These are phyloP conservation scores for Catonia carolina DNA, from an alignment of 2,888 invertebrate species.

Conservation along the genomic window DNA sequence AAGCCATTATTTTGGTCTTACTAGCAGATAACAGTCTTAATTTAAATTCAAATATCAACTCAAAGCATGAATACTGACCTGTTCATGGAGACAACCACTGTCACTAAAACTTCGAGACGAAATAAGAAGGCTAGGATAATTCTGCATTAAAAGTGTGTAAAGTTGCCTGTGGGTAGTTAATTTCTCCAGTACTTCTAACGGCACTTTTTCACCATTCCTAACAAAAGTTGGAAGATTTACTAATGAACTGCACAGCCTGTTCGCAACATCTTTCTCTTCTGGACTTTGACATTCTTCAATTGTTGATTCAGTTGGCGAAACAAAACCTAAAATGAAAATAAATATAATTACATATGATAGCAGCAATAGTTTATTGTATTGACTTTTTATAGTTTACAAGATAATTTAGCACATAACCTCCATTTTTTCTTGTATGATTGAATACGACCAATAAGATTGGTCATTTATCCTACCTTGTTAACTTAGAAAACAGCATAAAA, in stretches of 20 bases:
- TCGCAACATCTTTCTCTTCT: constrained; percentile 36
- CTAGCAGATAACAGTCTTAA: too few relatives aligned
- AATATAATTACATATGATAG: too few relatives aligned
- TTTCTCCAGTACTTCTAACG: constrained; percentile 54
- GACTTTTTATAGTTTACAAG: too few relatives aligned
- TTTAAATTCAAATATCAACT: too few relatives aligned
- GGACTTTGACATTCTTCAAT: constrained; percentile 38
- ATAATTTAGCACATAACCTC: too few relatives aligned
- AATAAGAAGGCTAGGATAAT: constrained; percentile 65
- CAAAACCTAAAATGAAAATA: background rate
- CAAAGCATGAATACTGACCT: constrained; percentile 28
- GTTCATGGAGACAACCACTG: constrained; percentile 49
- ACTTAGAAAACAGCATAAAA: too few relatives aligned
- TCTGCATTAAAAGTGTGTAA: constrained; percentile 61
- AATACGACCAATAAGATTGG: too few relatives aligned
- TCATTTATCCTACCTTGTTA: too few relatives aligned
- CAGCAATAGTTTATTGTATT: too few relatives aligned
- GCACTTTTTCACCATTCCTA: constrained; percentile 67
- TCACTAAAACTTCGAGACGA: constrained; percentile 70
- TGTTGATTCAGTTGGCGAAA: constrained; percentile 2
- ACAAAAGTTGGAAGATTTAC: constrained; percentile 80
- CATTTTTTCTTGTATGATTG: too few relatives aligned
- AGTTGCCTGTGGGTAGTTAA: constrained; percentile 35
- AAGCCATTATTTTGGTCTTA: too few relatives aligned
- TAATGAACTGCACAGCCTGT: constrained; percentile 66